These are phyloP conservation scores for Lytechinus pictus DNA, from an alignment of 35 echinoderm and acorn worm species.

Conservation along the genomic window DNA sequence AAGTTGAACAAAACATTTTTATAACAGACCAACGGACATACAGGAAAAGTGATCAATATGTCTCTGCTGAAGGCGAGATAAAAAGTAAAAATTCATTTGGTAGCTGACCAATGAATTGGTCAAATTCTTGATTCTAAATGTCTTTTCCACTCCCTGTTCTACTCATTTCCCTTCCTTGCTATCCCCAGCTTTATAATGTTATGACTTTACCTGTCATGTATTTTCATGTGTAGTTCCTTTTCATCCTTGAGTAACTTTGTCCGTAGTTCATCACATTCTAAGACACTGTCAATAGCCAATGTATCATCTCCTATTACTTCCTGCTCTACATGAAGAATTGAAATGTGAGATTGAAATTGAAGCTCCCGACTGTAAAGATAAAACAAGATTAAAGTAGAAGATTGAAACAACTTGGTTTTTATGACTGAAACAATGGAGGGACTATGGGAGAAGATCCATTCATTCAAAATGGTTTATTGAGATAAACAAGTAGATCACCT, in stretches of 20 bases:
- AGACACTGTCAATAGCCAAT: conserved; percentile 86
- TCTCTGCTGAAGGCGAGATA: too few relatives aligned
- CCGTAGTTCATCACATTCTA: conserved; percentile 86
- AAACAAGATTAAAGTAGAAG: neutral
- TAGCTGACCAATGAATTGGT: too few relatives aligned
- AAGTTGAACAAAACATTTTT: too few relatives aligned
- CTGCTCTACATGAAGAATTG: conserved; percentile 92
- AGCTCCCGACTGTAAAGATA: conserved; percentile 74
- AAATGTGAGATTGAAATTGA: conserved; percentile 85
- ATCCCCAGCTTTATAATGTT: neutral
- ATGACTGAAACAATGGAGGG: too few relatives aligned
- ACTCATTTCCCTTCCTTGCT: neutral
- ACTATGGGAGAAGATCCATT: too few relatives aligned
- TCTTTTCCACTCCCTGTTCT: neutral
- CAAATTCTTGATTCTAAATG: too few relatives aligned
- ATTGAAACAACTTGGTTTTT: neutral
- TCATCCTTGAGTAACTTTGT: conserved; percentile 74
- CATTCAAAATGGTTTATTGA: too few relatives aligned
- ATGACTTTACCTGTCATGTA: conserved; percentile 50
- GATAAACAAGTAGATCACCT: too few relatives aligned
- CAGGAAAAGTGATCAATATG: too few relatives aligned
- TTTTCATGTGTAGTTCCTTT: conserved; percentile 70
- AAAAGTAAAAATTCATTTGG: too few relatives aligned
- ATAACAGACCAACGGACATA: too few relatives aligned
- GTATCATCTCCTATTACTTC: conserved; percentile 93